A percentile compares a stretch with the other conserved stretches of the same genome.
Evolutionary conservation across 1,140 invertebrate species (phyloP).

Genomic region (Phocides pigmalion): DNA sequence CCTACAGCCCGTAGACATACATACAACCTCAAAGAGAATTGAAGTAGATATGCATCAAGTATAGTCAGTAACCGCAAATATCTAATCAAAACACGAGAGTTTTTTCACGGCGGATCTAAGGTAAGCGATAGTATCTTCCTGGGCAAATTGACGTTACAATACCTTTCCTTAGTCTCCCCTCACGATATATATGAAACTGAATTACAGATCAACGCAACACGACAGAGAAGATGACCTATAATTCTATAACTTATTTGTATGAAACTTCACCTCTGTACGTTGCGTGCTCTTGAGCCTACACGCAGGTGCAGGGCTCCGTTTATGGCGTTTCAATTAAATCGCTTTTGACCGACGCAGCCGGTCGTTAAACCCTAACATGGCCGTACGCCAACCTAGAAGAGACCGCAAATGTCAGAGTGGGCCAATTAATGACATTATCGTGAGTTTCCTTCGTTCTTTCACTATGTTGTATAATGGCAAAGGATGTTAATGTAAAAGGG

Average conservation of each 20-base stretch:
- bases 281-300: conserved; percentile 32
- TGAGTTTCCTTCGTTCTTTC: conserved; percentile 5
- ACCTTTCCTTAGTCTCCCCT: too few species aligned
- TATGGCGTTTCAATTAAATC: conserved; percentile 78
- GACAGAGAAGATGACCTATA: too few species aligned
- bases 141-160: too few species aligned
- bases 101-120: too few species aligned
- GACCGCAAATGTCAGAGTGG: conserved; percentile 34
- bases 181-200: too few species aligned
- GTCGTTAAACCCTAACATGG: conserved; percentile 62
- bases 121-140: too few species aligned
- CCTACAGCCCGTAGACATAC: too few species aligned
- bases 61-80: too few species aligned
- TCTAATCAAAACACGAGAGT: too few species aligned
- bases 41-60: too few species aligned
- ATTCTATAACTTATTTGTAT: not conserved
- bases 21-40: too few species aligned
- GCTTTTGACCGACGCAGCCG: conserved; percentile 66
- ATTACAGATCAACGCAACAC: too few species aligned
- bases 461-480: not conserved
- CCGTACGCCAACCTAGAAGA: conserved; percentile 47
- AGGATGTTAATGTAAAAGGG: not conserved
- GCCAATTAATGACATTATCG: conserved; percentile 3
- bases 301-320: conserved; percentile 64
- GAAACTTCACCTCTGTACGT: conserved; percentile 32